Conservation (phyloP, 2,888 invertebrate genomes). For the Cantharis rufa region DNA sequence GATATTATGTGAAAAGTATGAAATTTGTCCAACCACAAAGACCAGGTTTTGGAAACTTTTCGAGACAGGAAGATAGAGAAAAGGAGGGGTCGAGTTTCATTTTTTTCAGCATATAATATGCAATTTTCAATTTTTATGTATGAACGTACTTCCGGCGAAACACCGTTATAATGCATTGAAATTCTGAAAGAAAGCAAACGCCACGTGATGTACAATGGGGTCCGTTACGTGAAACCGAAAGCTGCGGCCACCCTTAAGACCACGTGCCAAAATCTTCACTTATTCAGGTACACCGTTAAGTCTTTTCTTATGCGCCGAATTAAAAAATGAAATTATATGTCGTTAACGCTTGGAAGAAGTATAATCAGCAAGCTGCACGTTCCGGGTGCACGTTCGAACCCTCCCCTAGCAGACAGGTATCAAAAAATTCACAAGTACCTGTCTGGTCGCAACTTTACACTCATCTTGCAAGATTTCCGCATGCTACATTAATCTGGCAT, state of each 20-base stretch:
- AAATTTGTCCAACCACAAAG: not conserved
- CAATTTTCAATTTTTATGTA: not conserved
- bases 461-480: constrained; percentile 9
- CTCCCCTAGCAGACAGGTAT: constrained; percentile 10
- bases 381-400: constrained; percentile 13
- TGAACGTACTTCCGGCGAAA: constrained; percentile 19
- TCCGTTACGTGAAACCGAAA: constrained; percentile 23
- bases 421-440: constrained; percentile 6
- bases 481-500: not conserved
- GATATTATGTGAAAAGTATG: not conserved
- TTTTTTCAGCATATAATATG: not conserved
- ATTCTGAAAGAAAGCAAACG: constrained; percentile 18
- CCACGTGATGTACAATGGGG: constrained; percentile 12
- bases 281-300: constrained; percentile 15
- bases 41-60: not conserved
- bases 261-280: constrained; percentile 20
- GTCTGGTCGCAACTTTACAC: constrained; percentile 1
- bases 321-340: constrained; percentile 15
- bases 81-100: not conserved
- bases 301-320: not conserved
- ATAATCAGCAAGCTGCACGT: constrained; percentile 27
- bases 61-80: not conserved
- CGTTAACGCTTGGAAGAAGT: not conserved
- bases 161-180: constrained; percentile 21
- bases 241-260: constrained; percentile 10